Conservation (phyloP, 2,888 invertebrate species). For the Tromatobia lineatoria region DNA sequence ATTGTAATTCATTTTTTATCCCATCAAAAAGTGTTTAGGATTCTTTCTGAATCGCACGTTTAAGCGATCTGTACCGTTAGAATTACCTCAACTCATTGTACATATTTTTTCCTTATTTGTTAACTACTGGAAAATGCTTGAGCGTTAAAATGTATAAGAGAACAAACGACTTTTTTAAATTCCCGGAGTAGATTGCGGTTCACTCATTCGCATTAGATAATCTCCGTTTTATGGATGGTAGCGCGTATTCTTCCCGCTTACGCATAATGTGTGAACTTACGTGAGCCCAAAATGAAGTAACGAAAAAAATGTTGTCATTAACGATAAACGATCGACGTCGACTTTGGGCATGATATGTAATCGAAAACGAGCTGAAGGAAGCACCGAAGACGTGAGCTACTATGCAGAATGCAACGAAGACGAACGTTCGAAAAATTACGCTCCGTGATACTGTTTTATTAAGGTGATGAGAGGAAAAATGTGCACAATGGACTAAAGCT, state of each 20-base stretch:
- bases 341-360: not conserved
- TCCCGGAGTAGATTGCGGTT: constrained; percentile 15
- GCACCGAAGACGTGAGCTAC: constrained; percentile 17
- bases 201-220: constrained; percentile 35
- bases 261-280: constrained; percentile 35
- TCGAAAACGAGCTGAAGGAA: constrained; percentile 58
- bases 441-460: constrained; percentile 72
- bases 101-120: constrained; percentile 28
- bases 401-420: constrained; percentile 61
- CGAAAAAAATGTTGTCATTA: not conserved
- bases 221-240: constrained; percentile 40
- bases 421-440: constrained; percentile 62
- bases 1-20: too few relatives aligned
- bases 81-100: constrained; percentile 4
- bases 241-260: constrained; percentile 32
- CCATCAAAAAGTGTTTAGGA: too few relatives aligned
- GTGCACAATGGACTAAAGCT: constrained; percentile 79
- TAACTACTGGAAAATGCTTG: constrained; percentile 14
- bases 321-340: not conserved
- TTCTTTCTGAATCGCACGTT: too few relatives aligned
- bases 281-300: constrained; percentile 14
- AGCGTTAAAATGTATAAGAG: constrained; percentile 6
- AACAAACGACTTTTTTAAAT: constrained; percentile 21
- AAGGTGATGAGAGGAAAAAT: constrained; percentile 64
- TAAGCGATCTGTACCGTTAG: too few relatives aligned